Evolutionary conservation across 1,140 invertebrate genomes (phyloP).

Genomic region (Microplitis mediator): DNA sequence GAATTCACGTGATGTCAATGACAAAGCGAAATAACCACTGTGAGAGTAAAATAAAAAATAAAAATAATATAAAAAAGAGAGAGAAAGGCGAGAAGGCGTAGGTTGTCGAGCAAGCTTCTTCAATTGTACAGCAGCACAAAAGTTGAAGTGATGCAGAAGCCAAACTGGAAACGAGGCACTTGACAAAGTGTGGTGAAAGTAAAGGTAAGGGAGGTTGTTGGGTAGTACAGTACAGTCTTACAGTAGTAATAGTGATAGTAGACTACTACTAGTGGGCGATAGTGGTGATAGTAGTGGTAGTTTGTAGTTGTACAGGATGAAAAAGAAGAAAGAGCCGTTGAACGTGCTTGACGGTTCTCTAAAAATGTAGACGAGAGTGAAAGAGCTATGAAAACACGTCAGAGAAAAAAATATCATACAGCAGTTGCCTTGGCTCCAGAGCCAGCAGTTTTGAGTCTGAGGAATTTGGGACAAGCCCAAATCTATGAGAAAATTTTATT

Average conservation of each 20-base stretch:
- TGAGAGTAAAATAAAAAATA: background rate
- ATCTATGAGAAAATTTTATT: constrained; percentile 59
- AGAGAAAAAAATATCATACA: constrained; percentile 6
- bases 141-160: constrained; percentile 22
- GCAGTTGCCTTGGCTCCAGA: background rate
- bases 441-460: constrained; percentile 20
- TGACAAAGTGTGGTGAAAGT: background rate
- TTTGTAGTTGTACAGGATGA: background rate
- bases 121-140: constrained; percentile 18
- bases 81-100: constrained; percentile 2
- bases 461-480: constrained; percentile 42
- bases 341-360: constrained; percentile 1
- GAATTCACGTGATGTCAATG: background rate
- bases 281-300: too few relatives aligned
- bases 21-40: background rate
- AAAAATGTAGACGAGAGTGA: constrained; percentile 11
- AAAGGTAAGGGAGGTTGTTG: background rate
- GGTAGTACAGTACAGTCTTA: background rate
- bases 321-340: background rate
- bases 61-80: background rate
- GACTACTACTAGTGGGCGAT: background rate
- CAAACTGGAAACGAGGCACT: constrained; percentile 13
- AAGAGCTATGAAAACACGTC: background rate
- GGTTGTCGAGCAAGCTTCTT: constrained; percentile 17
- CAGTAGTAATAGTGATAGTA: background rate